phyloP scores from a whole-genome alignment of 2,797 vertebrate species.

The Heliangelus exortis region DNA sequence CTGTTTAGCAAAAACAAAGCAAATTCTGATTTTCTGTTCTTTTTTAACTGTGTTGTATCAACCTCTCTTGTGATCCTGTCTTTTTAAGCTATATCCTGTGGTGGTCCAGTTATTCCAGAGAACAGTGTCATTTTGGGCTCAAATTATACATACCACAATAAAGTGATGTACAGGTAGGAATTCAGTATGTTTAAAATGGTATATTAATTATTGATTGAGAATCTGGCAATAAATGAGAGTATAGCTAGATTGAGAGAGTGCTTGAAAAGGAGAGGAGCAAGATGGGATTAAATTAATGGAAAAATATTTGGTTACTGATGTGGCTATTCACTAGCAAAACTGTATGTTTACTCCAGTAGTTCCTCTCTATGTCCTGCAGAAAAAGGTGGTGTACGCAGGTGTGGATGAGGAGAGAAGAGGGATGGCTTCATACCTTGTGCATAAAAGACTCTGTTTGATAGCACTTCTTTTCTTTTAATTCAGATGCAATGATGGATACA shows the following conservation, averaged over 20 bases:
- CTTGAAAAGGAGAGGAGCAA: not conserved
- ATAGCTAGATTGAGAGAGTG: not conserved
- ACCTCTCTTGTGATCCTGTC: constrained; percentile 36
- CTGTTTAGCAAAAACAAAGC: not conserved
- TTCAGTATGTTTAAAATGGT: not conserved
- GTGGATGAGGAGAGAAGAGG: not conserved
- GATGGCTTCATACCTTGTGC: not conserved
- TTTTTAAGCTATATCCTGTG: constrained; percentile 89
- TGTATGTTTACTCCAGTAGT: not conserved
- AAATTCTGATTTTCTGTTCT: not conserved
- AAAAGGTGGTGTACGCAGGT: not conserved
- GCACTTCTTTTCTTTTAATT: constrained; percentile 17
- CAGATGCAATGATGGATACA: constrained; percentile 90
- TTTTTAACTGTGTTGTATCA: not conserved
- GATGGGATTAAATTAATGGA: not conserved
- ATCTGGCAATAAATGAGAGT: not conserved
- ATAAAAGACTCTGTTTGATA: not conserved
- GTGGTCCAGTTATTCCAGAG: constrained; percentile 82
- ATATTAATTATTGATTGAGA: not conserved
- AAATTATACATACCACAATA: constrained; percentile 91
- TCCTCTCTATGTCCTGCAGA: not conserved
- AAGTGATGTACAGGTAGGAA: constrained; percentile 92
- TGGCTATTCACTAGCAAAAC: not conserved
- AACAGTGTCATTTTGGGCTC: constrained; percentile 85
- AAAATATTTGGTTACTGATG: not conserved